Base-by-base conservation (phyloP, 1,140 invertebrate species). In the Aphaenogaster floridana region DNA sequence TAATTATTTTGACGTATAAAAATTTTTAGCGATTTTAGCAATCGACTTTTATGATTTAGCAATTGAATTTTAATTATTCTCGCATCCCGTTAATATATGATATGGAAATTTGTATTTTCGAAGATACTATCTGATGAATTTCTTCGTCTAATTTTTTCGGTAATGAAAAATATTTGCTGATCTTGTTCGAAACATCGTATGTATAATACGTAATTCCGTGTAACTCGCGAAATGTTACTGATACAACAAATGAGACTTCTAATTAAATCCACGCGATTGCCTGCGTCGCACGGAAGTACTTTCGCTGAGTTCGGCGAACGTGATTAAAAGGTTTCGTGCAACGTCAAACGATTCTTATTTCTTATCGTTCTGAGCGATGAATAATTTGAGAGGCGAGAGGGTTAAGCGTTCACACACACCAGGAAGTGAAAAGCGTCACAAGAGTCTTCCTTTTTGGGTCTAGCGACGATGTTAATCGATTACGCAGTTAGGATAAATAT, bases 401-500 rank as follows among this genome's bases (percentile, higher is more conserved):
- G 48, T 78, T 68, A 39, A 69, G 52, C 59, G 86, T 84, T 63
- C 13, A 66, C 39, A 45, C 45, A 54, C 45, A 54, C 28, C 74
- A 59, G 71, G 52, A 74, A 86, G 48, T 71, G 54, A 72, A 57
- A 74, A 63, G 69, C 17, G 66, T 86, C 81, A 79, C 79, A 92
- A 91, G 74, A 89, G 92, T 94, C 92, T 94, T 93, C 91, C 92
- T 89, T 54, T 77, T 89, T 89, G 42, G 69, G n/a, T 84, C 52
- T 84, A 76, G n/a, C 54, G 54, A 74, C 69, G 54, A 76, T 71
- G 50, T 63, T 74, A 76, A 69, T 81, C 28, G 15, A 71, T 81
- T 21, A 83, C n/a, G 45, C 57, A 48, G 21, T 59, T 84, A 84
- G n/a, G 7, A 84, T 74, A 61, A 84, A 17, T 74, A 34, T 17